Base-by-base conservation (phyloP, 2,113 vertebrate species). In the Strix uralensis region DNA sequence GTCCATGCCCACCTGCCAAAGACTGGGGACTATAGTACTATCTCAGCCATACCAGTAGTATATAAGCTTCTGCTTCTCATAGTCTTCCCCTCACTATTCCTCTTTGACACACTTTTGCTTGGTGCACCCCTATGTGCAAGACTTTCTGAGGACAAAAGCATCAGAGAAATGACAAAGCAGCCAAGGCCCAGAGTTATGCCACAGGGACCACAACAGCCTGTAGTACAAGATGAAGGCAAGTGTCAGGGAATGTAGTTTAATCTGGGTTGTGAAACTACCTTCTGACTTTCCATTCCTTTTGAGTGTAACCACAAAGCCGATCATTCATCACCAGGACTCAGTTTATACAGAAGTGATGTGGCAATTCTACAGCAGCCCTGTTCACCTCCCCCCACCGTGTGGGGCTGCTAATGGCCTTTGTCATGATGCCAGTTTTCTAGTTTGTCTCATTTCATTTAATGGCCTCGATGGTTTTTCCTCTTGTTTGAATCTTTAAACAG, bases 21-120 rank as follows among this genome's bases (percentile, higher is more conserved):
- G 20, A 29, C 21, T 47, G 38, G 7, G 29, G 8, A 47, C 13
- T 46, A 2, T 10, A 15, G 12, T 58, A 3, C 16, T 20, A 2
- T 14, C 11, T 63, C 59, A 94, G 47, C 11, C 2, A 1, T 38
- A 55, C 6, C 29, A 71, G 69, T 5, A 51, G 25, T 13, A 27
- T 51, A 29, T 5, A 67, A 81, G 5, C 30, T 73, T 55, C 59
- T 73, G 11, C 30, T 71, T 72, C 51, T 84, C 15, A 9, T 40
- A 3, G 27, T 49, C 32, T 67, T 70, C 13, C 44, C 7, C 17
- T 51, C 5, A 9, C n/a, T 77, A 9, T 57, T 34, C 15, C 13
- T 86, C 19, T 73, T 88, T 0, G 0, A 40, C 11, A 38, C 1
- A 1, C 1, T 62, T 95, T 70, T 13, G 0, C 18, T 20, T 54